Percentiles rank a stretch among this genome's conserved stretches.
phyloP scores from a whole-genome alignment of 2,888 invertebrate species.

The Agapostemon virescens region DNA sequence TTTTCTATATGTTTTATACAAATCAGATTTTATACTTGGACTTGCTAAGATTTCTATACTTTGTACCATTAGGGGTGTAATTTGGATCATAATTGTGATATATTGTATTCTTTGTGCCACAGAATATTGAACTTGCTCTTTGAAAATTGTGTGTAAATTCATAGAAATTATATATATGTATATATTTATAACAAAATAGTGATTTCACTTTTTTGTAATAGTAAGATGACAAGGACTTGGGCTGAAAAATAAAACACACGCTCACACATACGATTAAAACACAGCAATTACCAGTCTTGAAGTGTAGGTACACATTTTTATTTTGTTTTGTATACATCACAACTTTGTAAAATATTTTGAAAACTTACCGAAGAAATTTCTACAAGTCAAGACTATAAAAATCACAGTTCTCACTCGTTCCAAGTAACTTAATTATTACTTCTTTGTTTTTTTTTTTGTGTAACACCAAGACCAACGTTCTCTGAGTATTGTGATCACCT shows the following conservation, averaged over 20 bases:
- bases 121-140: constrained; percentile 18
- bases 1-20: constrained; percentile 43
- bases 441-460: constrained; percentile 20
- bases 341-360: constrained; percentile 69
- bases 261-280: constrained; percentile 53
- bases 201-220: not conserved
- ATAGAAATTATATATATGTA: too few species aligned
- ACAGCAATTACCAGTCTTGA: constrained; percentile 75
- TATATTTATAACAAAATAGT: constrained; percentile 26
- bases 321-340: constrained; percentile 67
- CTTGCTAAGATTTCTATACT: constrained; percentile 1
- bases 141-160: constrained; percentile 12
- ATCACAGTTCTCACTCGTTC: constrained; percentile 69
- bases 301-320: constrained; percentile 73
- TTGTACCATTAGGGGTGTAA: not conserved
- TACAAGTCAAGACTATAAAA: constrained; percentile 71
- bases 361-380: constrained; percentile 65
- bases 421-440: constrained; percentile 66
- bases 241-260: constrained; percentile 5
- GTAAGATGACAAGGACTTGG: too few species aligned
- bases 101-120: constrained; percentile 9
- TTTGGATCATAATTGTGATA: constrained; percentile 23
- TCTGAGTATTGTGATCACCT: constrained; percentile 54
- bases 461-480: constrained; percentile 60
- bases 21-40: constrained; percentile 1